Evolutionary conservation across 2,888 invertebrate genomes (phyloP).

Genomic region (Cryptocephalus moraei): DNA sequence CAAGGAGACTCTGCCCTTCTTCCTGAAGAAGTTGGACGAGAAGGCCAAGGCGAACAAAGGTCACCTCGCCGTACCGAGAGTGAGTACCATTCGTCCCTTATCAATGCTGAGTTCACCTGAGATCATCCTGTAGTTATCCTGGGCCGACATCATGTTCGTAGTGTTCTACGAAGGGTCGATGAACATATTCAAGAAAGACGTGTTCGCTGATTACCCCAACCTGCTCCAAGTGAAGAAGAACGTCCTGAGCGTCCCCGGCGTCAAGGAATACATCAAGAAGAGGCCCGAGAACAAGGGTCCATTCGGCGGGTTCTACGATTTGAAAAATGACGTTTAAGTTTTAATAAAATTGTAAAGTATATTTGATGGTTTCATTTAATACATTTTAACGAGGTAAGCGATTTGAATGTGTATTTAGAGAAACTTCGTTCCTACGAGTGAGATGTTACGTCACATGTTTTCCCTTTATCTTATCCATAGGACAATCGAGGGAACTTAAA

Average conservation of each 20-base stretch:
- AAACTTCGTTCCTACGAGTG: no score
- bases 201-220: conserved; percentile 45
- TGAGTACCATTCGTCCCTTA: background rate
- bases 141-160: conserved; percentile 9
- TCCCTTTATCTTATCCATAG: no score
- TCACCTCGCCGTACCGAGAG: conserved; percentile 8
- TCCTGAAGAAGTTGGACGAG: conserved; percentile 3
- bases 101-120: background rate
- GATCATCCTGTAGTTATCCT: conserved; percentile 5
- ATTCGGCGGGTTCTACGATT: background rate
- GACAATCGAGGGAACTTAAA: no score
- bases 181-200: conserved; percentile 1
- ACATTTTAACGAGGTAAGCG: no score
- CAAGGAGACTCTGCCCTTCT: conserved; percentile 1
- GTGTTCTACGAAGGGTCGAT: conserved; percentile 2
- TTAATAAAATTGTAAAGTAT: no score
- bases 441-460: no score
- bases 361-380: no score
- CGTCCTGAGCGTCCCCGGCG: conserved; percentile 46
- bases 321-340: background rate
- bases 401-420: no score
- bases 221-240: conserved; percentile 45
- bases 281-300: conserved; percentile 37
- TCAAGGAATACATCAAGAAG: conserved; percentile 55
- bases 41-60: conserved; percentile 5